Conservation (phyloP, 2,797 vertebrate genomes). For the Pangasius macronema region DNA sequence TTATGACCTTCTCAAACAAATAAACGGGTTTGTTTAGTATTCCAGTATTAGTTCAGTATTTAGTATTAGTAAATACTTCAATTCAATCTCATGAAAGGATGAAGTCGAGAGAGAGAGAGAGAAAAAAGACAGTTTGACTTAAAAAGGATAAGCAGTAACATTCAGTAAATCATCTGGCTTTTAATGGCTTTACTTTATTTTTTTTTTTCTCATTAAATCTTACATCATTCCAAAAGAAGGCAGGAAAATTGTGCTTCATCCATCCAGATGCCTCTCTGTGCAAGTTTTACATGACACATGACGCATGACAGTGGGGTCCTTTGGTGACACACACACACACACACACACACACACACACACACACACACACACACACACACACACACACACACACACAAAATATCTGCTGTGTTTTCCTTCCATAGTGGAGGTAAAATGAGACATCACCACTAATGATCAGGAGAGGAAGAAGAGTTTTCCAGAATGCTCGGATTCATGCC, state of each 20-base stretch:
- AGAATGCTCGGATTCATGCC: not conserved
- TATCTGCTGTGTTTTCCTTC: not conserved
- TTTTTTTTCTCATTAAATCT: not conserved
- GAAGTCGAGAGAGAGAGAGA: not conserved
- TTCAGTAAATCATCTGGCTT: slow-evolving; percentile 10
- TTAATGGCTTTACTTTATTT: not conserved
- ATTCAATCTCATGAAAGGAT: slow-evolving; percentile 15
- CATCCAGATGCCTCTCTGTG: not conserved
- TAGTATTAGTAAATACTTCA: not conserved
- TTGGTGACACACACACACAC: too few species aligned
- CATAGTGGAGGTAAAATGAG: not conserved
- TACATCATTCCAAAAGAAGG: slow-evolving; percentile 7
- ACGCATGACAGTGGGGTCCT: not conserved
- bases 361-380: too few species aligned
- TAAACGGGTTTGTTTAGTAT: not conserved
- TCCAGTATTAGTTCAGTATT: too few species aligned
- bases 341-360: too few species aligned
- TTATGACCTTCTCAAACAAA: not conserved
- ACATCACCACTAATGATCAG: not conserved
- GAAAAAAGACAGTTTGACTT: not conserved
- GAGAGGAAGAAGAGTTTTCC: not conserved
- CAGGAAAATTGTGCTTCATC: not conserved
- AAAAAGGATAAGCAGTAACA: not conserved
- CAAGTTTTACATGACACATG: not conserved
- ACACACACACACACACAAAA: too few species aligned